Conservation (phyloP, 1,140 invertebrate genomes). For the Idris sp. region DNA sequence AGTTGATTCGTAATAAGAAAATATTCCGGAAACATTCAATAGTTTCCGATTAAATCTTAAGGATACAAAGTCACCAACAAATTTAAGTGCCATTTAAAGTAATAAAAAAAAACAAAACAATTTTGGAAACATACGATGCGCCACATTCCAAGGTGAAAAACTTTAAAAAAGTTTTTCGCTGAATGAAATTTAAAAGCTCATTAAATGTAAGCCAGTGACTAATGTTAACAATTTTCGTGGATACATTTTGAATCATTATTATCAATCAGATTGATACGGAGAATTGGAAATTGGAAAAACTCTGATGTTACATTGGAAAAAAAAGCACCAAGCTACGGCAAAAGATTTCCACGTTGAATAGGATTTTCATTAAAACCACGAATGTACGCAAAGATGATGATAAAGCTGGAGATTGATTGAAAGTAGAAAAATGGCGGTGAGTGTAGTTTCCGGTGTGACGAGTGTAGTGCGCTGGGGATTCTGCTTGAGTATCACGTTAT, state of each 20-base stretch:
- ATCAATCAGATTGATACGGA: no score
- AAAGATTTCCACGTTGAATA: conserved; percentile 30
- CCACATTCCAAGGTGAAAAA: conserved; percentile 36
- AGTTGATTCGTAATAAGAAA: no score
- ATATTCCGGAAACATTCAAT: no score
- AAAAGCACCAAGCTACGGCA: conserved; percentile 10
- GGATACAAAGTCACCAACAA: no score
- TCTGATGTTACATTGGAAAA: conserved; percentile 34
- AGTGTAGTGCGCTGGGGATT: conserved; percentile 67
- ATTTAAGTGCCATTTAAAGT: background rate
- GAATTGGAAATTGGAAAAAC: conserved; percentile 26
- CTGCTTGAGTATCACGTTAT: conserved; percentile 67
- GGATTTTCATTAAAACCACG: conserved; percentile 43
- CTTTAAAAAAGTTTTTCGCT: no score
- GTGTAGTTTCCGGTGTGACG: conserved; percentile 63
- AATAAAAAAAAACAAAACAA: conserved; percentile 5
- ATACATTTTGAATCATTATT: no score
- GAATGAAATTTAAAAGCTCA: background rate
- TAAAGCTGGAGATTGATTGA: conserved; percentile 66
- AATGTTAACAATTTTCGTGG: no score
- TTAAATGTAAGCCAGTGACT: no score
- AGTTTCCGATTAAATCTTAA: no score
- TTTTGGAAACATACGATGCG: conserved; percentile 28
- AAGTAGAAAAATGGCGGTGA: conserved; percentile 68
- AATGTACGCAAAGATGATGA: conserved; percentile 73